These are phyloP conservation scores for Bufo gargarizans DNA, from an alignment of 2,113 vertebrate species.

Conservation along the genomic window DNA sequence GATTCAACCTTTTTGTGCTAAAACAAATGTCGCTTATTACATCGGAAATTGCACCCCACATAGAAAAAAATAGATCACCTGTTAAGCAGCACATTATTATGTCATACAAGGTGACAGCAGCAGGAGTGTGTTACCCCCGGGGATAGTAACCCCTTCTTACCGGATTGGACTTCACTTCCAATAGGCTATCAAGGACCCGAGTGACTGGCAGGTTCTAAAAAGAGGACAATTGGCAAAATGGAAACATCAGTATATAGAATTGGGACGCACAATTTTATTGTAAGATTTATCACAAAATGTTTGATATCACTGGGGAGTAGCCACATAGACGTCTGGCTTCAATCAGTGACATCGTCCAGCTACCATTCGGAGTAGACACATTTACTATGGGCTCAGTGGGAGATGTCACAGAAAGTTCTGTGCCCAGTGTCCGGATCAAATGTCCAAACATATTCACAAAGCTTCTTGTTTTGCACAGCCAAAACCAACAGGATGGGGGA, in stretches of 20 bases:
- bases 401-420: slow-evolving; percentile 49
- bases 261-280: not conserved
- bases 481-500: slow-evolving; percentile 54
- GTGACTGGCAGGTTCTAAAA: slow-evolving; percentile 90
- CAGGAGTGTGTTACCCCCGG: not conserved
- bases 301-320: too few species aligned
- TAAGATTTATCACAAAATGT: too few species aligned
- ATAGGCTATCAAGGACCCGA: slow-evolving; percentile 89
- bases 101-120: not conserved
- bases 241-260: not conserved
- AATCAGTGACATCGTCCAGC: slow-evolving; percentile 15
- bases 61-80: not conserved
- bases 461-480: slow-evolving; percentile 50
- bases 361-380: slow-evolving; percentile 35
- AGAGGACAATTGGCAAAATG: not conserved
- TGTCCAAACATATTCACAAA: slow-evolving; percentile 53
- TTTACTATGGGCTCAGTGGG: slow-evolving; percentile 52
- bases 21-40: not conserved
- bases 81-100: not conserved
- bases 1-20: not conserved
- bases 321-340: not conserved
- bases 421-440: slow-evolving; percentile 35
- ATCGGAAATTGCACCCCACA: not conserved
- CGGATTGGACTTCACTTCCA: slow-evolving; percentile 94
- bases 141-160: slow-evolving; percentile 72